Conservation (phyloP, 2,888 invertebrate species). For the Spilarctia lutea region DNA sequence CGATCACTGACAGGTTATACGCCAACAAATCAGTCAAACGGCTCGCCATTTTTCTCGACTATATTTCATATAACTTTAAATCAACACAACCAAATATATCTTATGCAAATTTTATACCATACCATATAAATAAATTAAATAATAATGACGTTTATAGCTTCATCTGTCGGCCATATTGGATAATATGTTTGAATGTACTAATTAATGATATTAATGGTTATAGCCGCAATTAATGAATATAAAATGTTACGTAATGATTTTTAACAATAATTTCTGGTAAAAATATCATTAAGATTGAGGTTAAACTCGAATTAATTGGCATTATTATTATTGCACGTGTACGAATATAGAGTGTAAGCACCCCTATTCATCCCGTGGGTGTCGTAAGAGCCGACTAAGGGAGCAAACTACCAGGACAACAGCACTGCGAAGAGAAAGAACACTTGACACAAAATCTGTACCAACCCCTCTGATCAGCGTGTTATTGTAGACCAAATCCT, state of each 20-base stretch:
- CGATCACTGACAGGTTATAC: too few species aligned
- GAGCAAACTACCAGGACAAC: too few species aligned
- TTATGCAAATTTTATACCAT: slow-evolving; percentile 17
- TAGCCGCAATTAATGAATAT: slow-evolving; percentile 1
- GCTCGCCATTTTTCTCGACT: not conserved
- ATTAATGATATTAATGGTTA: slow-evolving; percentile 42
- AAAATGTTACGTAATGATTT: not conserved
- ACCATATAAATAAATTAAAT: slow-evolving; percentile 40
- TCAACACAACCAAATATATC: slow-evolving; percentile 7
- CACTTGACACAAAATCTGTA: too few species aligned
- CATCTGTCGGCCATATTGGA: slow-evolving; percentile 55
- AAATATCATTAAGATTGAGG: not conserved
- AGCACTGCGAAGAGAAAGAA: too few species aligned
- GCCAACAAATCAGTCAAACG: not conserved
- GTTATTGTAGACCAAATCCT: too few species aligned
- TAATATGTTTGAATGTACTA: slow-evolving; percentile 46
- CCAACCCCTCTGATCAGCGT: too few species aligned
- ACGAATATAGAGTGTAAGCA: too few species aligned
- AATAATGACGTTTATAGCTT: slow-evolving; percentile 47
- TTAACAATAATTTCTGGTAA: not conserved
- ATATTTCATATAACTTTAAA: not conserved
- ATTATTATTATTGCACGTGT: not conserved
- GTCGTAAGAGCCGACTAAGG: too few species aligned
- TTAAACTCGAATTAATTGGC: not conserved
- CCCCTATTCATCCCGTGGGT: too few species aligned